Percentiles rank a stretch among this genome's conserved stretches.
Conservation (phyloP, 1,140 invertebrate species). For the Mylabris phalerata region DNA sequence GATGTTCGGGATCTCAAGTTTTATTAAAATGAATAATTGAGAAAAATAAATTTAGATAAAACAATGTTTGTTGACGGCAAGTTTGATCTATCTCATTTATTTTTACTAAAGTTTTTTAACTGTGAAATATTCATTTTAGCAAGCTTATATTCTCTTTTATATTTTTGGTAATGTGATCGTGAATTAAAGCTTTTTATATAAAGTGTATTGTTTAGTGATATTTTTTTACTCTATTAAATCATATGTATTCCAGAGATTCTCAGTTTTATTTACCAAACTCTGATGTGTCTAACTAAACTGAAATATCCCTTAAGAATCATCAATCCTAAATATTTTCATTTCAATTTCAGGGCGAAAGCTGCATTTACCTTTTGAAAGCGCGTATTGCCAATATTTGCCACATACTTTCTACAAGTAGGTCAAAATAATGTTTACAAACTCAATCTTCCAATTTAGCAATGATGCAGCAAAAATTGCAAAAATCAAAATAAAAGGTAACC, state of each 20-base stretch:
- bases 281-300: too few relatives aligned
- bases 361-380: too few relatives aligned
- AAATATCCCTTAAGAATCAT: too few relatives aligned
- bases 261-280: too few relatives aligned
- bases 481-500: too few relatives aligned
- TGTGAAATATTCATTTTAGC: constrained; percentile 19
- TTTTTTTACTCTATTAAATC: constrained; percentile 41
- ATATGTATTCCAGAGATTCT: constrained; percentile 35
- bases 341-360: too few relatives aligned
- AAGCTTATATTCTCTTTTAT: constrained; percentile 28
- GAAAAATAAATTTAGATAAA: constrained; percentile 4
- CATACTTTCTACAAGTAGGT: too few relatives aligned
- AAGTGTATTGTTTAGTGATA: constrained; percentile 42
- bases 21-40: constrained; percentile 30
- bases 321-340: too few relatives aligned
- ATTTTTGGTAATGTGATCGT: constrained; percentile 39
- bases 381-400: too few relatives aligned
- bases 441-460: too few relatives aligned
- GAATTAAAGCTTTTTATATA: constrained; percentile 41
- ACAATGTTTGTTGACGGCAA: constrained; percentile 18
- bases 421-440: too few relatives aligned
- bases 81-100: constrained; percentile 21
- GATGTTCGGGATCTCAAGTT: constrained; percentile 33
- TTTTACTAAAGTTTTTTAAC: constrained; percentile 16
- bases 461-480: too few relatives aligned